These are phyloP conservation scores for Scaptomyza flava DNA, from an alignment of 2,888 invertebrate genomes.

Conservation along the genomic window DNA sequence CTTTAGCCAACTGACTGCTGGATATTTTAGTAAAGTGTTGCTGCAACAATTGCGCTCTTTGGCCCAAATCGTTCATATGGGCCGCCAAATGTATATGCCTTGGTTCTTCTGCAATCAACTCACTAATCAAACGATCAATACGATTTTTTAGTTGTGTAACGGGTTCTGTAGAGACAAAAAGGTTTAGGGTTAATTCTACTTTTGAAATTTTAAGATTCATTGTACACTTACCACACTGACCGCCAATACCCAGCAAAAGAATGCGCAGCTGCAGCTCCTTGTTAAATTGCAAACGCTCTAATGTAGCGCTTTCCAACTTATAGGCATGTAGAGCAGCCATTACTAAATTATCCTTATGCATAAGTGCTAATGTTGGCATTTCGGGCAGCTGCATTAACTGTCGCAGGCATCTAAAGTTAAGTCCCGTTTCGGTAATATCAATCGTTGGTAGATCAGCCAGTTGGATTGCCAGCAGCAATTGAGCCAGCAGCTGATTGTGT, in stretches of 20 bases:
- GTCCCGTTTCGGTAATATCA: conserved; percentile 14
- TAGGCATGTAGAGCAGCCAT: conserved; percentile 77
- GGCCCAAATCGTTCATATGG: conserved; percentile 73
- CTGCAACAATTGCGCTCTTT: conserved; percentile 74
- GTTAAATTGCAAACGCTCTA: conserved; percentile 53
- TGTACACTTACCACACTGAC: conserved; percentile 57
- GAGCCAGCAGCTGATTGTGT: conserved; percentile 80
- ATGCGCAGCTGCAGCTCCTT: conserved; percentile 61
- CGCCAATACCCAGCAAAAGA: conserved; percentile 59
- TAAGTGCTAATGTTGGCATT: conserved; percentile 55
- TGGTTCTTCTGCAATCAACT: conserved; percentile 72
- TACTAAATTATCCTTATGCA: conserved; percentile 69
- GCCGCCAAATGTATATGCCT: conserved; percentile 72
- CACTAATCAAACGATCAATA: conserved; percentile 70
- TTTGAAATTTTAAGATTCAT: background rate
- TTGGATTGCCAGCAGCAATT: conserved; percentile 76
- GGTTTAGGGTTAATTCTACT: background rate
- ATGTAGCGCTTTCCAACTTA: conserved; percentile 58
- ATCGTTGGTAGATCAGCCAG: conserved; percentile 23
- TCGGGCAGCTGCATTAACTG: conserved; percentile 68
- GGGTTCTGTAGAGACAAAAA: conserved; percentile 32
- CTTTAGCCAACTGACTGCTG: conserved; percentile 79
- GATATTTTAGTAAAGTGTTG: conserved; percentile 81
- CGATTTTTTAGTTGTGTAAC: conserved; percentile 23
- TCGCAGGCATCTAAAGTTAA: conserved; percentile 69